These are phyloP conservation scores for Cyanistes caeruleus DNA, from an alignment of 2,113 vertebrate species.

Conservation along the genomic window DNA sequence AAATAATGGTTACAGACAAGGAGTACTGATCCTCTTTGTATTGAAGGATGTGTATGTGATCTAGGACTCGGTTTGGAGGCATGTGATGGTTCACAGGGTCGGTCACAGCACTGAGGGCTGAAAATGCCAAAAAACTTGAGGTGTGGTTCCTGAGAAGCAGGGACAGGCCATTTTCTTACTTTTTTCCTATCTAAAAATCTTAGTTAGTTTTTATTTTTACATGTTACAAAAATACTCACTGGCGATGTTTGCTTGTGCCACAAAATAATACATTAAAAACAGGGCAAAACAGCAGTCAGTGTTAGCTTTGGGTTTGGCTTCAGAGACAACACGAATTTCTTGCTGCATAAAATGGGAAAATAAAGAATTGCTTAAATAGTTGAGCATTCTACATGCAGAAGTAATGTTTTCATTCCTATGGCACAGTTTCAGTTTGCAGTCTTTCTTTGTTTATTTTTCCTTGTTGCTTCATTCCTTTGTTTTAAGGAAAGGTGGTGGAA, in stretches of 20 bases:
- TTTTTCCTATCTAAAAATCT: not conserved
- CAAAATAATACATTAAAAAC: not conserved
- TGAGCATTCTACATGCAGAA: not conserved
- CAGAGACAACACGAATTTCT: not conserved
- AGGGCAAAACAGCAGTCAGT: not conserved
- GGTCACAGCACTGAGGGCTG: fast-evolving
- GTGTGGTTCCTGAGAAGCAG: not conserved
- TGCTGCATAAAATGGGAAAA: not conserved
- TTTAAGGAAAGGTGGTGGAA: not conserved
- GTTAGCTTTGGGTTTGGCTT: not conserved
- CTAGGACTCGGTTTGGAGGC: not conserved
- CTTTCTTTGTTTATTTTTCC: not conserved
- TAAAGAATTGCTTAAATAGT: not conserved
- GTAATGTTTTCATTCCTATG: slow-evolving; percentile 29
- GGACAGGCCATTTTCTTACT: not conserved
- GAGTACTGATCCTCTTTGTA: not conserved
- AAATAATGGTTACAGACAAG: not conserved
- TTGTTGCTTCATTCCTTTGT: not conserved
- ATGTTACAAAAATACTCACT: not conserved
- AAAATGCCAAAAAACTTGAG: not conserved
- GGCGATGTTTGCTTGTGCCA: not conserved
- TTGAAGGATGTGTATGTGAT: not conserved
- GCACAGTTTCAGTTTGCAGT: not conserved
- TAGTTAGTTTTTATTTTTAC: not conserved
- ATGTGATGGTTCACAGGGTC: not conserved